These are phyloP conservation scores for Montipora capitata DNA, from an alignment of 92 coral and sea anemone genomes.

Conservation along the genomic window DNA sequence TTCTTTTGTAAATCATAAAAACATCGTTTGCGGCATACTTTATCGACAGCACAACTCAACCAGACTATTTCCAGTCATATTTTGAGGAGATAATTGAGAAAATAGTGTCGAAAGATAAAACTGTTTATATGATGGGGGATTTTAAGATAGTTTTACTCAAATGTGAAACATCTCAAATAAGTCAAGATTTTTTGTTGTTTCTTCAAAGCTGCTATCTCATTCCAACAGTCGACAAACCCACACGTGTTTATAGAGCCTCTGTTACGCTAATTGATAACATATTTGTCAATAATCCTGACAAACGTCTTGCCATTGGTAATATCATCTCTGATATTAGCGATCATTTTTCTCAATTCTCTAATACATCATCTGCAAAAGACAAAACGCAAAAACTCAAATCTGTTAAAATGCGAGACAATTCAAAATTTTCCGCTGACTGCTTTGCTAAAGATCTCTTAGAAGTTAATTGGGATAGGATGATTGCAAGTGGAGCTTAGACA, in stretches of 20 bases:
- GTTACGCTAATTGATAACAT: slow-evolving; percentile 48
- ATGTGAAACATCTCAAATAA: slow-evolving; percentile 13
- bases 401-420: slow-evolving; percentile 21
- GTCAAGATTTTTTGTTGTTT: neutral
- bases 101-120: neutral
- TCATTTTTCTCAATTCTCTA: slow-evolving; percentile 48
- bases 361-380: neutral
- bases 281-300: slow-evolving; percentile 3
- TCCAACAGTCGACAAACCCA: neutral
- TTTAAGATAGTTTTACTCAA: neutral
- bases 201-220: neutral
- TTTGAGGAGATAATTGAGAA: slow-evolving; percentile 25
- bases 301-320: slow-evolving; percentile 7
- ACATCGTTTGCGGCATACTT: slow-evolving; percentile 19
- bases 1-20: neutral
- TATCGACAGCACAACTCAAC: slow-evolving; percentile 45
- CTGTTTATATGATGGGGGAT: slow-evolving; percentile 27
- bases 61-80: slow-evolving; percentile 25
- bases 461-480: neutral
- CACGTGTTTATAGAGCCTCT: neutral
- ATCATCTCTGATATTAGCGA: slow-evolving; percentile 42
- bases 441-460: neutral
- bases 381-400: neutral
- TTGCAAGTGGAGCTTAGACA: neutral
- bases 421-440: slow-evolving; percentile 24